Evolutionary conservation across 2,797 vertebrate genomes (phyloP).

Genomic region (Buphagus erythrorhynchus): DNA sequence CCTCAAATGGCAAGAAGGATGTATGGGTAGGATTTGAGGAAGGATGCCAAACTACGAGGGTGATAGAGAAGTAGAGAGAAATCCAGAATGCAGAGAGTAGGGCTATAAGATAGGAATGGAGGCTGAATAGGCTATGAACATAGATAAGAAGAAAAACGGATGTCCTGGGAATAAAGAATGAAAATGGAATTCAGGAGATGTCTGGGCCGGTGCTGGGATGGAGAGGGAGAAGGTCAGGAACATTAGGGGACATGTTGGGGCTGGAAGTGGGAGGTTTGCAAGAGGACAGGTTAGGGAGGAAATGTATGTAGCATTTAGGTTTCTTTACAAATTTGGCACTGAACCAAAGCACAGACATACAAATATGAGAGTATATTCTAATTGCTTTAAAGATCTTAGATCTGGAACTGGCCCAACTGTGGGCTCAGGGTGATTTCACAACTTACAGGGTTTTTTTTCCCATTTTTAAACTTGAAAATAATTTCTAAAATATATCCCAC

Average conservation of each 20-base stretch:
- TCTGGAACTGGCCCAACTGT: background rate
- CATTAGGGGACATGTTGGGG: background rate
- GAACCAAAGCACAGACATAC: constrained; percentile 1
- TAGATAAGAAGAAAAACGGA: background rate
- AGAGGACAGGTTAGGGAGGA: background rate
- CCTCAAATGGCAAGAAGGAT: background rate
- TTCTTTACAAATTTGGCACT: constrained; percentile 3
- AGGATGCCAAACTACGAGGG: background rate
- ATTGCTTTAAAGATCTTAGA: background rate
- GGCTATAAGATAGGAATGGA: background rate
- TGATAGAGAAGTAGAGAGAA: background rate
- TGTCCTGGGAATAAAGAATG: background rate
- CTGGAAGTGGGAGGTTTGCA: background rate
- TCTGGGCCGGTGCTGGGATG: background rate
- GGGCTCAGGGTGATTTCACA: background rate
- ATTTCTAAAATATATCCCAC: background rate
- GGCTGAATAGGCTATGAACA: background rate
- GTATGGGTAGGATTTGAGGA: background rate
- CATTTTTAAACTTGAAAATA: background rate
- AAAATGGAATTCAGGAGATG: background rate
- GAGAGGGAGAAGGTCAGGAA: background rate
- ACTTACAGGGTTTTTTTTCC: fast-evolving
- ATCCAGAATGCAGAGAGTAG: background rate
- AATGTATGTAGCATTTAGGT: background rate
- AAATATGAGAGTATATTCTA: background rate